Evolutionary conservation across 1,140 invertebrate genomes (phyloP).

Genomic region (Polypedilum pembai): DNA sequence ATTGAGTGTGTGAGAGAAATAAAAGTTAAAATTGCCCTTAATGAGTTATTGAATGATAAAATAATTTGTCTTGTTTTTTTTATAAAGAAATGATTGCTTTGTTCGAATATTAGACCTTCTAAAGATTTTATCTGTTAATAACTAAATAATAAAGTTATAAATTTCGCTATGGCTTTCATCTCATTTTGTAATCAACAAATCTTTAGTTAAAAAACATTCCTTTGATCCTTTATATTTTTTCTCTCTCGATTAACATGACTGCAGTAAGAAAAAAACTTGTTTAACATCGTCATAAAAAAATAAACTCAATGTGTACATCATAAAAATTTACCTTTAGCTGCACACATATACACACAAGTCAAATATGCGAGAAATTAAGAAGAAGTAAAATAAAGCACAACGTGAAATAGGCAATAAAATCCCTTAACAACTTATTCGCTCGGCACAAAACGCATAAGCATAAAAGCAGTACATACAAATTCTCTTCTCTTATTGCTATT

Average conservation of each 20-base stretch:
- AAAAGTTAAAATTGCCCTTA: too few relatives aligned
- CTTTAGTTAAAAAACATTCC: neutral
- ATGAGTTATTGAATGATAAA: too few relatives aligned
- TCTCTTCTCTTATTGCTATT: neutral
- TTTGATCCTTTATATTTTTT: neutral
- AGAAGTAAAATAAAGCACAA: neutral
- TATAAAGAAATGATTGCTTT: too few relatives aligned
- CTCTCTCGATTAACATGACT: neutral
- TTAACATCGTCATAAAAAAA: slow-evolving; percentile 7
- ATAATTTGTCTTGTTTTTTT: too few relatives aligned
- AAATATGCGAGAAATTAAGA: too few relatives aligned
- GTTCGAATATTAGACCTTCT: too few relatives aligned
- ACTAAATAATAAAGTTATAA: neutral
- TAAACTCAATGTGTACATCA: neutral
- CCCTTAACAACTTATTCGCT: neutral
- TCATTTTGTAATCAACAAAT: too few relatives aligned
- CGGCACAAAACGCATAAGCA: neutral
- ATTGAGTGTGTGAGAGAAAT: too few relatives aligned
- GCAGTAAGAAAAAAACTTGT: neutral
- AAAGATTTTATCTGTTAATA: neutral
- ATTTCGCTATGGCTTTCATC: neutral
- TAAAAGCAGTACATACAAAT: neutral
- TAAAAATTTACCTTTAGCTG: neutral
- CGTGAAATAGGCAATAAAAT: neutral
- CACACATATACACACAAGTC: too few relatives aligned